Base-by-base conservation (phyloP, 2,888 invertebrate species). In the Sphinx pinastri region DNA sequence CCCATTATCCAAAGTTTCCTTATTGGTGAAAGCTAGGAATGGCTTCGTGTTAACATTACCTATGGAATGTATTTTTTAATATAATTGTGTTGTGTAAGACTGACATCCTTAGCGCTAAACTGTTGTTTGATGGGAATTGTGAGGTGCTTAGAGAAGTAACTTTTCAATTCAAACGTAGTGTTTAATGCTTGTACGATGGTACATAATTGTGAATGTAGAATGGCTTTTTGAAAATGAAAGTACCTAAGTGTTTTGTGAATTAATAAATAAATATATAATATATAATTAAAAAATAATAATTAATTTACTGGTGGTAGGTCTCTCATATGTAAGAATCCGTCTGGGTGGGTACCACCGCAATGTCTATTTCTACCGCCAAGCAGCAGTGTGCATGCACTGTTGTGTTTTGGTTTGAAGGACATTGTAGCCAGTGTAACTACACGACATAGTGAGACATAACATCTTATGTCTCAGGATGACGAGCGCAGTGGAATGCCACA, bases 1-100 rank as follows among this genome's bases (percentile, higher is more conserved):
- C 47, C 49, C 49, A 63, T 49, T 63, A 49, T 63, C 63, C 58
- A 25, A 38, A 19, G 49, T 19, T 63, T 63, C 63, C 63, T 63
- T 49, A 63, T 63, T 10, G 60, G 60, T 60, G 63, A 49, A 63
- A 63, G 49, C 49, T 63, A 19, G 47, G 19, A 49, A 25, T 63
- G 16, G 12, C 45, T 60, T 47, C 47, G 60, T 63, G 19, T 63
- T 49, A 49, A 63, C 63, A 63, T 63, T 49, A 19, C 63, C 63
- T 19, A 63, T 49, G 47, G 19, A 63, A 63, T 63, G 63, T 49
- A 47, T 63, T 60, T 63, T 60, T 60, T 19, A 63, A 63, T 49
- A 60, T 16, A 60, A 45, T n/a, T 25, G 13, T 57, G 16, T 55
- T 19, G n/a, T 19, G 55, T 55, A 55, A 55, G 55, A 8, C n/a